phyloP scores from a whole-genome alignment of 2,113 vertebrate species.

The Epinephelus fuscoguttatus region DNA sequence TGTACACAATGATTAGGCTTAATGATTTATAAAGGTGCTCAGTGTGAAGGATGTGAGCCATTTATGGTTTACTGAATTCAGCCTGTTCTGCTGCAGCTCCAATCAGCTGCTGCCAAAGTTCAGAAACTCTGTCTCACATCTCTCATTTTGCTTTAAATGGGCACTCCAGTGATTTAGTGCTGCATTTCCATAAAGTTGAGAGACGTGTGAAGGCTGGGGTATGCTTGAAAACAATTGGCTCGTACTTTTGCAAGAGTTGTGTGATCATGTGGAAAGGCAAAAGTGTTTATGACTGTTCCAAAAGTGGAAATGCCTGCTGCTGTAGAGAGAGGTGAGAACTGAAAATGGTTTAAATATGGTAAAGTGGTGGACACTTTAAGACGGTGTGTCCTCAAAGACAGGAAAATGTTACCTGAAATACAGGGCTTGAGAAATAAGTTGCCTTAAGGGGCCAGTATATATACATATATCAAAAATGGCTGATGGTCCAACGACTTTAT shows the following conservation, averaged over 20 bases:
- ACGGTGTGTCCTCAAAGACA: not conserved
- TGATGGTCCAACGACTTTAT: not conserved
- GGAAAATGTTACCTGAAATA: too few species aligned
- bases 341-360: not conserved
- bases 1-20: slow-evolving; percentile 2
- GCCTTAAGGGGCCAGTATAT: not conserved
- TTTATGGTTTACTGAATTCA: slow-evolving; percentile 8
- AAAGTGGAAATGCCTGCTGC: not conserved
- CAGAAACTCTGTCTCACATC: not conserved
- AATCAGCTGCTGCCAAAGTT: not conserved
- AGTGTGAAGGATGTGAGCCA: not conserved
- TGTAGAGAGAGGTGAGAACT: not conserved
- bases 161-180: not conserved
- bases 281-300: not conserved
- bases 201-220: not conserved
- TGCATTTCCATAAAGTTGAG: not conserved
- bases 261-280: not conserved
- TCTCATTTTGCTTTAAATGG: not conserved
- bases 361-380: not conserved
- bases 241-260: not conserved
- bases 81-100: not conserved
- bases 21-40: slow-evolving; percentile 1
- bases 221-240: not conserved
- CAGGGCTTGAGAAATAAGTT: not conserved
- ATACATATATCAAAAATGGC: not conserved